Base-by-base conservation (phyloP, 2,797 vertebrate species). In the Gymnothorax javanicus region DNA sequence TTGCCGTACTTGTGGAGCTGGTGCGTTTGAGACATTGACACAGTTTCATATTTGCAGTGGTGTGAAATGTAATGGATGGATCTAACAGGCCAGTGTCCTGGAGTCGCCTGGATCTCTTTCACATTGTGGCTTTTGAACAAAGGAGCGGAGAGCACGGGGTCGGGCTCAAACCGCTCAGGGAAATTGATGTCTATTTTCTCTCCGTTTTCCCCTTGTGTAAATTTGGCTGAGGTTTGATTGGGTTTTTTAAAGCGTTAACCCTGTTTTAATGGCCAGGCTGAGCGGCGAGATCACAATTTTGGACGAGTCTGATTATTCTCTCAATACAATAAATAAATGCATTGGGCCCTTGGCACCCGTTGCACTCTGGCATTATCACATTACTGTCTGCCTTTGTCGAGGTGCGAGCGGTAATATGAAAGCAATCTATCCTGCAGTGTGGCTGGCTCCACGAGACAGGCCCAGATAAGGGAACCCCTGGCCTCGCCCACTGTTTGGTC, bases 311-410 rank as follows among this genome's bases (percentile, higher is more conserved):
- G 97, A 97, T 97, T 97, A 97, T 96, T 96, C 96, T 96, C 95
- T 96, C 95, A 96, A 96, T 96, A 97, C 97, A 97, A 97, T 97
- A 96, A 96, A 96, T 96, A 96, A 97, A 97, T 96, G 96, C 96
- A 96, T 93, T 94, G 95, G 95, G 96, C 96, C 96, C 96, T 96
- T 97, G 96, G 97, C 97, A 97, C 97, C 96, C 96, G 96, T 96
- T 94, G 95, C 97, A 96, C 96, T 96, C 96, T 96, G 96, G 96
- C 97, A 98, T 98, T 98, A 99, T 98, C 97, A 97, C 97, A 97
- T 99, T 98, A 99, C 97, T 97, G 96, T 96, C 95, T 95, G 96
- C 97, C 97, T 98, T 98, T 98, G 96, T 98, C 96, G 95, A 96
- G 94, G 96, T 95, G 96, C 96, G 96, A 96, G 96, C 96, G 96